Evolutionary conservation across 2,797 vertebrate species (phyloP).

Genomic region (Orestias chungarensis): DNA sequence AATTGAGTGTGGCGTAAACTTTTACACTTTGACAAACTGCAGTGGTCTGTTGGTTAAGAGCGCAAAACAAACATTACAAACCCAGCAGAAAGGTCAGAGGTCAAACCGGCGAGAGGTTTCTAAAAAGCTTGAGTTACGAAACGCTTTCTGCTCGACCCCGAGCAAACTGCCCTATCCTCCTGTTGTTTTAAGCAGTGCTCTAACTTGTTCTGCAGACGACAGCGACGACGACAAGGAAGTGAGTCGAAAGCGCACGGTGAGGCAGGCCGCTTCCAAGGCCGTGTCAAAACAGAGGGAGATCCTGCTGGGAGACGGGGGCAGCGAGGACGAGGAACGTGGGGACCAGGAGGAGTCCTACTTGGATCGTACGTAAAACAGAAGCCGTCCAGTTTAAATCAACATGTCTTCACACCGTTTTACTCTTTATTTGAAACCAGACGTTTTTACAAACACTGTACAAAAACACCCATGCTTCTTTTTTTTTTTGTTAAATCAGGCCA

Average conservation of each 20-base stretch:
- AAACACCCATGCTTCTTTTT: too few relatives aligned
- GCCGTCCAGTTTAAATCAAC: too few relatives aligned
- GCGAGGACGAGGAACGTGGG: conserved; percentile 93
- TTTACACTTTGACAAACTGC: not conserved
- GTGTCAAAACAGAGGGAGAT: conserved; percentile 98
- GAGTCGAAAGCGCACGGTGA: conserved; percentile 94
- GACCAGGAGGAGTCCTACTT: conserved; percentile 88
- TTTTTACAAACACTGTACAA: too few relatives aligned
- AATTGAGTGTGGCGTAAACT: not conserved
- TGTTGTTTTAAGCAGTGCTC: not conserved
- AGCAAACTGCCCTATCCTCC: not conserved
- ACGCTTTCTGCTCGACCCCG: too few relatives aligned
- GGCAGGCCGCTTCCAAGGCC: conserved; percentile 96
- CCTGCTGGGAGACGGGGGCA: conserved; percentile 92
- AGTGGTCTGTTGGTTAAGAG: not conserved
- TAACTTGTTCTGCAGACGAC: conserved; percentile 78
- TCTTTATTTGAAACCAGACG: too few relatives aligned
- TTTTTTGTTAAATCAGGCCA: too few relatives aligned
- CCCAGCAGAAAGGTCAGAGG: not conserved
- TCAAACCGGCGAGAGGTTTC: not conserved
- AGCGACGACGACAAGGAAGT: conserved; percentile 95
- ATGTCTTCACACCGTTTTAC: too few relatives aligned
- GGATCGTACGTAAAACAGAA: conserved; percentile 85
- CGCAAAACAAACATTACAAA: not conserved
- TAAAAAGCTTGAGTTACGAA: too few relatives aligned